These are phyloP conservation scores for Pristis pectinata DNA, from an alignment of 2,797 vertebrate genomes.

Conservation along the genomic window DNA sequence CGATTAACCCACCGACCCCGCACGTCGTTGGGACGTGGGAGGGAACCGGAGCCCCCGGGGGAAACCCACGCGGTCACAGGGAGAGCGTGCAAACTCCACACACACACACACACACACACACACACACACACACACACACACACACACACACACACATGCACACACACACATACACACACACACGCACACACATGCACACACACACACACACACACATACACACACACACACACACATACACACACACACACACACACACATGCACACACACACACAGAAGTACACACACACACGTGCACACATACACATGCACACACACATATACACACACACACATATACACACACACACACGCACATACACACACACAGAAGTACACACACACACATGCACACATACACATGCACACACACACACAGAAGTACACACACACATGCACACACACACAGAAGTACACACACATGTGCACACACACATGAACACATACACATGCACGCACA, in stretches of 20 bases:
- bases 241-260: too few relatives aligned
- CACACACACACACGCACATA: neutral
- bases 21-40: too few relatives aligned
- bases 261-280: neutral
- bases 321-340: too few relatives aligned
- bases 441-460: neutral
- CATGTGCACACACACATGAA: neutral
- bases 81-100: too few relatives aligned
- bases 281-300: neutral
- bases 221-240: neutral
- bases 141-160: constrained; percentile 1
- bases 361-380: neutral
- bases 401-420: too few relatives aligned
- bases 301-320: too few relatives aligned
- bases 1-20: too few relatives aligned
- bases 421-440: neutral
- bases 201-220: too few relatives aligned
- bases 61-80: too few relatives aligned
- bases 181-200: too few relatives aligned
- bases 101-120: constrained; percentile 16
- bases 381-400: neutral
- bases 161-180: neutral
- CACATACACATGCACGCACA: neutral
- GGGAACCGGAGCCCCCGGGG: too few relatives aligned
- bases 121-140: neutral